These are phyloP conservation scores for Parelbella ahira DNA, from an alignment of 2,888 invertebrate species.

Conservation along the genomic window DNA sequence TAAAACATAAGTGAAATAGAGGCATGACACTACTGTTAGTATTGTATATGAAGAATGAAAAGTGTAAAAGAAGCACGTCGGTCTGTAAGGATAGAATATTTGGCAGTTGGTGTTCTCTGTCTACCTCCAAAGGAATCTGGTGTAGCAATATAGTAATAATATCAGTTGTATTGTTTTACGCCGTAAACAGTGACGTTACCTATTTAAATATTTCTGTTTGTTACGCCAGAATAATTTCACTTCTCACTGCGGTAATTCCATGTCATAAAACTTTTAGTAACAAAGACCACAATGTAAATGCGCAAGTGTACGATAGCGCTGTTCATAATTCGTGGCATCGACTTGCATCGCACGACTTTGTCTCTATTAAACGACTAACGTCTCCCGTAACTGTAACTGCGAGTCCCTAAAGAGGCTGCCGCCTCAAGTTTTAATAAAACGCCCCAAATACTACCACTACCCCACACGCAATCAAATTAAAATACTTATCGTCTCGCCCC, in stretches of 20 bases:
- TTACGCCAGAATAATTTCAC: not conserved
- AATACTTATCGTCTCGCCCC: conserved; percentile 25
- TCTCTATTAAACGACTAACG: conserved; percentile 45
- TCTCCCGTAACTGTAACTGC: conserved; percentile 28
- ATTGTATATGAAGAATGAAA: too few relatives aligned
- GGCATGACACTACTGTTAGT: too few relatives aligned
- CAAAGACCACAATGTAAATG: conserved; percentile 42
- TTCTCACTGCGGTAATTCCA: conserved; percentile 12
- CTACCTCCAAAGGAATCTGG: too few relatives aligned
- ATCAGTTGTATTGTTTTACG: too few relatives aligned
- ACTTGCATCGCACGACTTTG: conserved; percentile 37
- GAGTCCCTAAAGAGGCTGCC: conserved; percentile 4
- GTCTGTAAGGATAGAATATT: too few relatives aligned
- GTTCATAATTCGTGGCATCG: conserved; percentile 32
- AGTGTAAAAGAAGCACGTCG: too few relatives aligned
- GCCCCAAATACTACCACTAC: conserved; percentile 4
- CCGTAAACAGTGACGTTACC: too few relatives aligned
- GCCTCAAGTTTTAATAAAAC: conserved; percentile 19
- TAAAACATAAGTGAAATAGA: too few relatives aligned
- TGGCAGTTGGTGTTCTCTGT: too few relatives aligned
- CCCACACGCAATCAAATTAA: conserved; percentile 26
- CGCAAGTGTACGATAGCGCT: conserved; percentile 32
- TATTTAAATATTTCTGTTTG: too few relatives aligned
- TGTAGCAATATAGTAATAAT: too few relatives aligned
- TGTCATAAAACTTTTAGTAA: conserved; percentile 32